These are phyloP conservation scores for Metalampra italica DNA, from an alignment of 2,888 invertebrate species.

Conservation along the genomic window DNA sequence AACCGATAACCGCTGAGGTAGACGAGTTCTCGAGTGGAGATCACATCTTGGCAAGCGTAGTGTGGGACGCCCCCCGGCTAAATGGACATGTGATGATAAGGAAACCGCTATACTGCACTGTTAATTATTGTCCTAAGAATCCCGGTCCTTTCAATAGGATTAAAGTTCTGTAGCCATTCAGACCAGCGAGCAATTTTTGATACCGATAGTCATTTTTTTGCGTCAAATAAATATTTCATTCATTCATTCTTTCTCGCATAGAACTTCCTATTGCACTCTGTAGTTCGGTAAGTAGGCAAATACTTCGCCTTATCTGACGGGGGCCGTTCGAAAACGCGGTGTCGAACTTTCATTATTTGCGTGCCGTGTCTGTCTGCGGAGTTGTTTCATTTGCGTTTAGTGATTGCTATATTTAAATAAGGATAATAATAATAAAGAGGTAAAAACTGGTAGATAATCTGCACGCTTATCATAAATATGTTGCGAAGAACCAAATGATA, in stretches of 20 bases:
- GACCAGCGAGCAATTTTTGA: neutral
- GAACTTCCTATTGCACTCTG: neutral
- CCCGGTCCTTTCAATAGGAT: too few relatives aligned
- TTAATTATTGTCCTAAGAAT: too few relatives aligned
- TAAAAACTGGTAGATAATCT: too few relatives aligned
- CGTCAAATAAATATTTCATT: neutral
- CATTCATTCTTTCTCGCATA: neutral
- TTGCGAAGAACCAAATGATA: too few relatives aligned
- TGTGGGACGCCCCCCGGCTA: too few relatives aligned
- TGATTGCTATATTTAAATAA: neutral
- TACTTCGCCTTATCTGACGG: conserved; percentile 28
- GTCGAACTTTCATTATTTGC: conserved; percentile 51
- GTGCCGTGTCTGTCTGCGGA: conserved; percentile 40
- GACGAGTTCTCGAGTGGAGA: too few relatives aligned
- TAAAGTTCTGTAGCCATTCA: too few relatives aligned
- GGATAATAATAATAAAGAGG: neutral
- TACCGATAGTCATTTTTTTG: neutral
- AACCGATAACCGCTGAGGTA: too few relatives aligned
- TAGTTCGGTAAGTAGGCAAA: conserved; percentile 3
- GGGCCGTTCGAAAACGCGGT: conserved; percentile 39
- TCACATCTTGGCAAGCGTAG: too few relatives aligned
- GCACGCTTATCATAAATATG: too few relatives aligned
- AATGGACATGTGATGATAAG: too few relatives aligned
- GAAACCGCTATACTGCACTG: too few relatives aligned
- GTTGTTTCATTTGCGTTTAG: conserved; percentile 14